phyloP scores from a whole-genome alignment of 1,140 invertebrate genomes.

The Nomia melanderi region DNA sequence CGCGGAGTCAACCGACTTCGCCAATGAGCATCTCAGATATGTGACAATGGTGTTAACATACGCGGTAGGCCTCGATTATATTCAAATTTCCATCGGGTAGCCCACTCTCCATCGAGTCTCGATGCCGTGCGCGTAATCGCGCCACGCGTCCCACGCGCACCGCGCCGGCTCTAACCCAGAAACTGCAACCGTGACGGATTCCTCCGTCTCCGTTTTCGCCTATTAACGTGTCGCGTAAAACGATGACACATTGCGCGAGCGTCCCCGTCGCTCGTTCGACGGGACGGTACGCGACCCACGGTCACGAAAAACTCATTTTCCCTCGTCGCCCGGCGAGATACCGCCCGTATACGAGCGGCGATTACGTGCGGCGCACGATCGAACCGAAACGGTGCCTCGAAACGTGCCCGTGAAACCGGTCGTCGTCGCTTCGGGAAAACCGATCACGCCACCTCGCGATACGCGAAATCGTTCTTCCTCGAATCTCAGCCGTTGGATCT shows the following conservation, averaged over 20 bases:
- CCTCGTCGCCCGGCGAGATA: neutral
- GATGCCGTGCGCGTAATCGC: no score
- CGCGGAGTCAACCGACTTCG: no score
- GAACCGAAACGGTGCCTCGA: constrained; percentile 15
- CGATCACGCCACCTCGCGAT: no score
- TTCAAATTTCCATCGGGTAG: no score
- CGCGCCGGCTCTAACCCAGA: constrained; percentile 16
- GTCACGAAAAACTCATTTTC: constrained; percentile 18
- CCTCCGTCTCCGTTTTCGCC: constrained; percentile 27
- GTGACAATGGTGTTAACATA: no score
- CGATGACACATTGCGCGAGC: constrained; percentile 24
- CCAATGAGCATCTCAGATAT: no score
- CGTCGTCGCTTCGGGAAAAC: neutral
- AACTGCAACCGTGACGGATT: constrained; percentile 32
- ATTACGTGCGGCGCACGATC: constrained; percentile 13
- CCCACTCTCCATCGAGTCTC: no score
- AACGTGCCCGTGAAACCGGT: neutral
- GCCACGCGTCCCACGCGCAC: neutral
- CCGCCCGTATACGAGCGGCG: neutral
- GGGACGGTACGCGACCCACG: no score
- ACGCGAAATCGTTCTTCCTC: neutral
- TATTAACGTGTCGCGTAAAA: constrained; percentile 23
- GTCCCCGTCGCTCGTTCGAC: neutral
- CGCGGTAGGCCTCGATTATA: no score
- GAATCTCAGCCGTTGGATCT: no score